Evolutionary conservation across 2,888 invertebrate species (phyloP), one percentile per base, ranked within the genome.

Genomic region (Ferdinandea cuprea): DNA sequence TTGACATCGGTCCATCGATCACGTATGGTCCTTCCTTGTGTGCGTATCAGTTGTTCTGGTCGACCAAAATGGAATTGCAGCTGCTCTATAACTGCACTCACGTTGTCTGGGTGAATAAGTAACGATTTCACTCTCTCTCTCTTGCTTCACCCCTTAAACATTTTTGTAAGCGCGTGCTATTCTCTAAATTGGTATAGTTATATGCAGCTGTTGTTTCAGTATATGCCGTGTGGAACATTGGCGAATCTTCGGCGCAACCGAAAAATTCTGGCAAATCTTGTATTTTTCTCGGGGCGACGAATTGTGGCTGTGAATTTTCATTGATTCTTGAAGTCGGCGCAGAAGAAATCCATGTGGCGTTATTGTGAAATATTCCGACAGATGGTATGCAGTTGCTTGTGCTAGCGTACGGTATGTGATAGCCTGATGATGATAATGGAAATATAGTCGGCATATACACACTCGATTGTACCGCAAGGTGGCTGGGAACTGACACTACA

Each of bases 221-320:
- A n/a, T n/a, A n/a, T n/a, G n/a, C n/a, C 1, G 58, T 85, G 13
- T 46, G 63, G 52, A 85, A 79, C 54, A 79, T 35, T 40, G 85
- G 76, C 83, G 79, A 79, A 40, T 84, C 76, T 44, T 80, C 85
- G 8, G 83, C 68, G 4, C 54, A 56, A 11, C 85, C 85, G 52
- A 65, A 30, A 44, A n/a, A n/a, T n/a, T n/a, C n/a, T n/a, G n/a
- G 77, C 35, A 85, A 56, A 54, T 72, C 76, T 48, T 61, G 56
- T 44, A 66, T 11, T 15, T 74, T 76, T 3, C 56, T n/a, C n/a
- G n/a, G n/a, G n/a, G n/a, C n/a, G n/a, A n/a, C n/a, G n/a, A n/a
- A n/a, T n/a, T n/a, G n/a, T n/a, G n/a, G n/a, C n/a, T n/a, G n/a
- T n/a, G n/a, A n/a, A n/a, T n/a, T n/a, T n/a, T n/a, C n/a, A n/a